Percentiles rank a stretch among this genome's conserved stretches.
Evolutionary conservation across 2,888 invertebrate genomes (phyloP).

Genomic region (Aporophyla lueneburgensis): DNA sequence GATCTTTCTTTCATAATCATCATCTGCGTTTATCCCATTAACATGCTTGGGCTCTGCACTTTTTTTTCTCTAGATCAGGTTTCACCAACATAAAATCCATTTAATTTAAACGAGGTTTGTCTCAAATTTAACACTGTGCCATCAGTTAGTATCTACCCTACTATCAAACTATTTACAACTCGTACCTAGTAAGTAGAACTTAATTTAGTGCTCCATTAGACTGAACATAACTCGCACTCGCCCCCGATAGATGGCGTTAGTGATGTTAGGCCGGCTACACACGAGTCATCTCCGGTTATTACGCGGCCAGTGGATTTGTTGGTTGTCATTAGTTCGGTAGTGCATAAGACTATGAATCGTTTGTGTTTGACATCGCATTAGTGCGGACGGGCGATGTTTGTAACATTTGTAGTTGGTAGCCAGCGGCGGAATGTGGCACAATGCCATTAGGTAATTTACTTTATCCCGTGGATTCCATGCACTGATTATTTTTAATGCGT

Average conservation of each 20-base stretch:
- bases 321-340: conserved; percentile 33
- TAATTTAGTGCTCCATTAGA: conserved; percentile 64
- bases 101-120: conserved; percentile 5
- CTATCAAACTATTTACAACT: conserved; percentile 1
- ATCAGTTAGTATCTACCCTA: not conserved
- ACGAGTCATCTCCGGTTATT: conserved; percentile 22
- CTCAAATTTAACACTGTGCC: not conserved
- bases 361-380: conserved; percentile 50
- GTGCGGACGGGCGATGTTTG: not conserved
- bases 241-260: conserved; percentile 43
- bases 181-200: conserved; percentile 36
- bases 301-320: conserved; percentile 21
- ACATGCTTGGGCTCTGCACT: too few species aligned
- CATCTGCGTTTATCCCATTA: not conserved
- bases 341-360: conserved; percentile 48
- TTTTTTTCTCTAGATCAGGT: not conserved
- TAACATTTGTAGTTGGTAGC: not conserved
- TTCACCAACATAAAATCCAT: conserved; percentile 8
- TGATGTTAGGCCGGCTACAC: conserved; percentile 30
- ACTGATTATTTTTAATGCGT: conserved; percentile 22
- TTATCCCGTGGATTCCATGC: not conserved
- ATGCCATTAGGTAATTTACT: conserved; percentile 18
- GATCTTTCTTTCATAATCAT: not conserved
- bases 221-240: conserved; percentile 55
- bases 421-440: not conserved